Evolutionary conservation across 2,888 invertebrate species (phyloP).

Genomic region (Nephrocerus scutellatus): DNA sequence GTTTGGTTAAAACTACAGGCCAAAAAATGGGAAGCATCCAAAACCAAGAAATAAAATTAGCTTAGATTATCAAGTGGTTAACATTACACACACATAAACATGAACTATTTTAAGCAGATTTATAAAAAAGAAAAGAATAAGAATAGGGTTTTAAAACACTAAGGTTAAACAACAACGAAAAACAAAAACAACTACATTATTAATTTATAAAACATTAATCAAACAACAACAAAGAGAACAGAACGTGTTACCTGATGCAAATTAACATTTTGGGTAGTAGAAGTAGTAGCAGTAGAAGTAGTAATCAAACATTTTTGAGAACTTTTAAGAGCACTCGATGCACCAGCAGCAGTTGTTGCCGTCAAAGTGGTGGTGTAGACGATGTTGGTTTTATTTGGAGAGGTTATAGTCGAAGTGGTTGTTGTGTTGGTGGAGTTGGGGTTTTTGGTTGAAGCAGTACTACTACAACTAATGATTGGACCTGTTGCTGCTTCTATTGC

Average conservation of each 20-base stretch:
- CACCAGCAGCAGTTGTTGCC: slow-evolving; percentile 32
- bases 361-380: too few species aligned
- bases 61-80: too few species aligned
- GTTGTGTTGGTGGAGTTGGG: slow-evolving; percentile 24
- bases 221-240: slow-evolving; percentile 21
- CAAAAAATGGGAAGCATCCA: too few species aligned
- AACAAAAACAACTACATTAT: slow-evolving; percentile 9
- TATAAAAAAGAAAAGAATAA: too few species aligned
- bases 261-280: slow-evolving; percentile 33
- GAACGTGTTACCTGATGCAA: slow-evolving; percentile 36
- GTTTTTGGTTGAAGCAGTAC: slow-evolving; percentile 21
- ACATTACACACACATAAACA: too few species aligned
- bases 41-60: too few species aligned
- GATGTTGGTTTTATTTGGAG: too few species aligned
- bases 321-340: slow-evolving; percentile 34
- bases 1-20: too few species aligned
- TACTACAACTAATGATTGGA: neutral
- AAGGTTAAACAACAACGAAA: too few species aligned
- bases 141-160: too few species aligned
- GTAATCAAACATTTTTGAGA: slow-evolving; percentile 40
- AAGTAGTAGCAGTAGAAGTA: too few species aligned
- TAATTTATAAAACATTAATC: slow-evolving; percentile 14
- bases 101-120: too few species aligned
- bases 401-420: slow-evolving; percentile 28
- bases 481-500: slow-evolving; percentile 16